These are phyloP conservation scores for Drosophila jambulina DNA, from an alignment of 1,140 invertebrate genomes.

Conservation along the genomic window DNA sequence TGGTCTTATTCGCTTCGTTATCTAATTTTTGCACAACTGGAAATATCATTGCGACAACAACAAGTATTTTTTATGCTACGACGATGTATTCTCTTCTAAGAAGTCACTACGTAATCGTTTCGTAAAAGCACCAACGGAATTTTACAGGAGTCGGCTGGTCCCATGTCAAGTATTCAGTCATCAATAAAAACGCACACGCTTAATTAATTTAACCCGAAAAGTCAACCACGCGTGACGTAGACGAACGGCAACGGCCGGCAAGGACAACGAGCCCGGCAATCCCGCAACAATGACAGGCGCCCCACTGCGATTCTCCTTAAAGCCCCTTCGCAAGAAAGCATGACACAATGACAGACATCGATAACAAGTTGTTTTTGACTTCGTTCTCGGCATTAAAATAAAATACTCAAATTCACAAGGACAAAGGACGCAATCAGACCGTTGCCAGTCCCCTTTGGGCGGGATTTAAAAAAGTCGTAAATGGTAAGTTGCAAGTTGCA, in stretches of 20 bases:
- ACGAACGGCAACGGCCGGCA: conserved; percentile 49
- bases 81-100: not conserved
- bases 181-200: conserved; percentile 82
- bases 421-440: conserved; percentile 66
- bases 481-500: not conserved
- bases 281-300: not conserved
- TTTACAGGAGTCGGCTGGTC: conserved; percentile 1
- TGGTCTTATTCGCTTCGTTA: not conserved
- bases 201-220: conserved; percentile 83
- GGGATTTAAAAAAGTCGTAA: not conserved
- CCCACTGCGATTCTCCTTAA: not conserved
- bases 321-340: conserved; percentile 31
- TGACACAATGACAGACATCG: conserved; percentile 70
- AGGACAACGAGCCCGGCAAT: conserved; percentile 16
- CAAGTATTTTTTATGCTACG: not conserved
- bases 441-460: conserved; percentile 25
- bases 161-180: conserved; percentile 61
- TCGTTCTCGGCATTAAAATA: conserved; percentile 71
- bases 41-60: not conserved
- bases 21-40: not conserved
- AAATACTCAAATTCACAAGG: conserved; percentile 62
- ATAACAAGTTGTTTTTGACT: conserved; percentile 80
- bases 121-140: conserved; percentile 3
- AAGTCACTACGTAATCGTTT: conserved; percentile 13
- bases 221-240: conserved; percentile 70